These are phyloP conservation scores for Amphibalanus amphitrite DNA, from an alignment of 1,140 invertebrate genomes.

Conservation along the genomic window DNA sequence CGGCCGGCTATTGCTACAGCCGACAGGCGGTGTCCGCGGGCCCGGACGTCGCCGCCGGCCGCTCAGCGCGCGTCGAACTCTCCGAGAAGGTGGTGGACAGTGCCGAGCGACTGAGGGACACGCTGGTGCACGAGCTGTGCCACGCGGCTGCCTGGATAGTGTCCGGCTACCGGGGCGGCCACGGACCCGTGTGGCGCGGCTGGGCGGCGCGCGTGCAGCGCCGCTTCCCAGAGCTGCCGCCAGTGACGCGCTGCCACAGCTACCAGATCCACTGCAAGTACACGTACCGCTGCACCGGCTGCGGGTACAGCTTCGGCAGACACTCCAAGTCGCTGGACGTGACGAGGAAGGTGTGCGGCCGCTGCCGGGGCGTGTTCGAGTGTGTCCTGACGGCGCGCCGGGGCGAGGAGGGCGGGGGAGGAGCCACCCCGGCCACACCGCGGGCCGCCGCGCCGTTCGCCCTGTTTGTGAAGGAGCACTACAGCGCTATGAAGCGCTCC, in stretches of 20 bases:
- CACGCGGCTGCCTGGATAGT: slow-evolving; percentile 77
- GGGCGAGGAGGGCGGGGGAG: no score
- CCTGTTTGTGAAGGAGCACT: no score
- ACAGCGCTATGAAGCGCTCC: no score
- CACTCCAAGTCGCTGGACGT: slow-evolving; percentile 74
- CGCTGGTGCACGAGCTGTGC: slow-evolving; percentile 77
- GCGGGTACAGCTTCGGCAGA: slow-evolving; percentile 55
- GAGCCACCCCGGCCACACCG: no score
- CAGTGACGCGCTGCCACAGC: slow-evolving; percentile 59
- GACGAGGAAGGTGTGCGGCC: slow-evolving; percentile 56
- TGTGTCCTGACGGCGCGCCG: no score
- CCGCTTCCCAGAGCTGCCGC: slow-evolving; percentile 57
- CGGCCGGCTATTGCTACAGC: slow-evolving; percentile 39
- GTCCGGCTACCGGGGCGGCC: slow-evolving; percentile 49
- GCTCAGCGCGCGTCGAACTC: no score
- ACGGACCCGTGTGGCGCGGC: slow-evolving; percentile 62
- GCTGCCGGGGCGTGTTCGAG: slow-evolving; percentile 60
- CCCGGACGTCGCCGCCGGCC: no score
- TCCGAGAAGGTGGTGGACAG: slow-evolving; percentile 5
- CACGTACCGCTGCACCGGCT: slow-evolving; percentile 59
- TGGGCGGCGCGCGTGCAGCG: slow-evolving; percentile 42
- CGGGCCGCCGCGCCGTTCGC: no score
- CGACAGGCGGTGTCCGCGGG: neutral
- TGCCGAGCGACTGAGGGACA: slow-evolving; percentile 49
- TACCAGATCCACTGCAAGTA: slow-evolving; percentile 71